Conservation (phyloP, 37 sponge, comb jelly and placozoan genomes). For the Bolinopsis microptera region DNA sequence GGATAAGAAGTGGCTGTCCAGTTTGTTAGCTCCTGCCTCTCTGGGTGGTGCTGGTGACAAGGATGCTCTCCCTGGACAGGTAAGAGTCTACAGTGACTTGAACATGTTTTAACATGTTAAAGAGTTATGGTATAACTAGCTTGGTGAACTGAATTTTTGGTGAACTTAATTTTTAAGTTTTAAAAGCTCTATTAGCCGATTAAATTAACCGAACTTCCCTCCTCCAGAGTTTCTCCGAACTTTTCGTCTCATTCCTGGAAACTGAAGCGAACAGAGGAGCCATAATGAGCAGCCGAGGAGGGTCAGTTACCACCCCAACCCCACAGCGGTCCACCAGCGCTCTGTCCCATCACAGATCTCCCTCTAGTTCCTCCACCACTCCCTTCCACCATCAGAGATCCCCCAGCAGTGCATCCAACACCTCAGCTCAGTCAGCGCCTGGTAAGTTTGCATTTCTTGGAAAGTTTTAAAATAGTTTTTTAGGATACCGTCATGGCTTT, state of each 20-base stretch:
- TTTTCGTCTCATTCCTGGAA: constrained; percentile 60
- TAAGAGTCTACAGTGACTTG: neutral
- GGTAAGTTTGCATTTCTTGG: neutral
- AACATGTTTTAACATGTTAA: no score
- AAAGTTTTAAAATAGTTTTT: neutral
- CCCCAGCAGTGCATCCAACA: neutral
- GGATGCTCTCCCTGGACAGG: neutral
- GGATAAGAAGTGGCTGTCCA: constrained; percentile 38
- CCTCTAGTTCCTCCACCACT: neutral
- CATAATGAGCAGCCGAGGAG: neutral
- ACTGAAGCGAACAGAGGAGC: constrained; percentile 47
- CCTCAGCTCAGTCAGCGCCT: neutral
- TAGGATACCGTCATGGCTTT: no score
- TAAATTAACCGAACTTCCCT: neutral
- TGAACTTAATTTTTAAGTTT: no score
- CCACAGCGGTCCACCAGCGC: neutral
- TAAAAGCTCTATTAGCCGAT: no score
- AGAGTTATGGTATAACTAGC: no score
- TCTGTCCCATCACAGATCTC: neutral
- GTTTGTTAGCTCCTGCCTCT: neutral
- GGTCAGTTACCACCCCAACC: neutral
- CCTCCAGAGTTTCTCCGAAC: constrained; percentile 52
- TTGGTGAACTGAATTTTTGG: no score
- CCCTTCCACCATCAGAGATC: constrained; percentile 49
- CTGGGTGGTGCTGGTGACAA: neutral